Evolutionary conservation across 2,113 vertebrate species (phyloP).

Genomic region (Ramphastos sulfuratus): DNA sequence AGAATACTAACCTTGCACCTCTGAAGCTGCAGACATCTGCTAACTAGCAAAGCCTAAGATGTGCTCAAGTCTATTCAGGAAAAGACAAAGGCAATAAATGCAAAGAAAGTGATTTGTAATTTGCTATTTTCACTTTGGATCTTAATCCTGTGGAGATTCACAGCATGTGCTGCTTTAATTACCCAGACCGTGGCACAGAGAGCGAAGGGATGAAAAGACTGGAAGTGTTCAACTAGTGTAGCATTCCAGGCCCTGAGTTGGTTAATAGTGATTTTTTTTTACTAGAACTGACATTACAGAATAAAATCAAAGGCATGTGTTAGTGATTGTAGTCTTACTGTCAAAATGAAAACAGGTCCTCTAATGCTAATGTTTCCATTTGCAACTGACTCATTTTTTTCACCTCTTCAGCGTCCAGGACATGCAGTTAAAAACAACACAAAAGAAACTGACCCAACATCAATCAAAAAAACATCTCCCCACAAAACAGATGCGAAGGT

Average conservation of each 20-base stretch:
- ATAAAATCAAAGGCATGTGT: not conserved
- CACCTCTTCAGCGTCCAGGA: not conserved
- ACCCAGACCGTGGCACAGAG: not conserved
- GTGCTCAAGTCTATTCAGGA: not conserved
- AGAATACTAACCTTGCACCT: not conserved
- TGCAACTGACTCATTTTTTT: not conserved
- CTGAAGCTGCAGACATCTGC: not conserved
- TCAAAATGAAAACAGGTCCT: not conserved
- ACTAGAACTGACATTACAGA: not conserved
- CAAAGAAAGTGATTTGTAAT: slow-evolving; percentile 4
- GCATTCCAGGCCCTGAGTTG: not conserved
- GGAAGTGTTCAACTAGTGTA: not conserved
- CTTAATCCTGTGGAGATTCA: slow-evolving; percentile 6
- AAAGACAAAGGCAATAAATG: not conserved
- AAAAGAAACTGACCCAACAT: too few species aligned
- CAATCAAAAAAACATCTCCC: not conserved
- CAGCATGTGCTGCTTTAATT: slow-evolving; percentile 28
- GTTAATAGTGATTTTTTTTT: not conserved
- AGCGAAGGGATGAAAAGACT: not conserved
- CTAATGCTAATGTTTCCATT: not conserved
- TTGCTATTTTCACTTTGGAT: not conserved
- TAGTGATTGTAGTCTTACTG: not conserved
- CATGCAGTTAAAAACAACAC: not conserved
- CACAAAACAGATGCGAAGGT: not conserved
- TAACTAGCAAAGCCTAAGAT: not conserved